These are phyloP conservation scores for Temnothorax nylanderi DNA, from an alignment of 1,140 invertebrate genomes.

Conservation along the genomic window DNA sequence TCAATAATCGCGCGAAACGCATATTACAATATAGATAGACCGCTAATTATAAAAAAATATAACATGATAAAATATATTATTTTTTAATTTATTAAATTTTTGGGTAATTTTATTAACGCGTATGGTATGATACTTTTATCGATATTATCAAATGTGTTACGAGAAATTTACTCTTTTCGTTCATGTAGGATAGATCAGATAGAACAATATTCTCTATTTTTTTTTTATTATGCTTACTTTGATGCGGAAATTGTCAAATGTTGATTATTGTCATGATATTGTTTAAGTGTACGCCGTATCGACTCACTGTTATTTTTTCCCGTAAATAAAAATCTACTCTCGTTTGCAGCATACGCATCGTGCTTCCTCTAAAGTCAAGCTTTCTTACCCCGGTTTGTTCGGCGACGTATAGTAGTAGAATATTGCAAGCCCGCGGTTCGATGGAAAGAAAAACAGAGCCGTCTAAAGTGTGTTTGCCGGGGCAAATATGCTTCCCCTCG, in stretches of 20 bases:
- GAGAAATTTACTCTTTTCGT: background rate
- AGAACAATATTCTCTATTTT: background rate
- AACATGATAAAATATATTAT: background rate
- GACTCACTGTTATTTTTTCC: slow-evolving; percentile 13
- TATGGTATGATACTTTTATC: background rate
- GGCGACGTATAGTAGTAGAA: slow-evolving; percentile 46
- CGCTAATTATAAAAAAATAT: background rate
- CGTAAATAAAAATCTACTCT: slow-evolving; percentile 32
- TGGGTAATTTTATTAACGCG: background rate
- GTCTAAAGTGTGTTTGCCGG: slow-evolving; percentile 55
- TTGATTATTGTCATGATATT: background rate
- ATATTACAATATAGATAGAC: background rate
- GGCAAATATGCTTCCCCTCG: slow-evolving; percentile 56
- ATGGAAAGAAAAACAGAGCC: slow-evolving; percentile 67
- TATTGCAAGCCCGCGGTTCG: slow-evolving; percentile 61
- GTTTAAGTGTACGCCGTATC: background rate
- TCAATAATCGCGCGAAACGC: background rate
- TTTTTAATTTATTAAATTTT: slow-evolving; percentile 1
- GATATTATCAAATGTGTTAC: background rate
- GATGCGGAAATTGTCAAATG: background rate
- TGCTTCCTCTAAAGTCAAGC: slow-evolving; percentile 12
- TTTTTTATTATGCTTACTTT: background rate
- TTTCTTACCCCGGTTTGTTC: slow-evolving; percentile 56
- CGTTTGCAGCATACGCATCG: slow-evolving; percentile 1
- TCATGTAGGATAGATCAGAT: background rate